A percentile compares a stretch with the other conserved stretches of the same genome.
phyloP scores from a whole-genome alignment of 2,888 invertebrate species.

The Schrankia costaestrigalis region DNA sequence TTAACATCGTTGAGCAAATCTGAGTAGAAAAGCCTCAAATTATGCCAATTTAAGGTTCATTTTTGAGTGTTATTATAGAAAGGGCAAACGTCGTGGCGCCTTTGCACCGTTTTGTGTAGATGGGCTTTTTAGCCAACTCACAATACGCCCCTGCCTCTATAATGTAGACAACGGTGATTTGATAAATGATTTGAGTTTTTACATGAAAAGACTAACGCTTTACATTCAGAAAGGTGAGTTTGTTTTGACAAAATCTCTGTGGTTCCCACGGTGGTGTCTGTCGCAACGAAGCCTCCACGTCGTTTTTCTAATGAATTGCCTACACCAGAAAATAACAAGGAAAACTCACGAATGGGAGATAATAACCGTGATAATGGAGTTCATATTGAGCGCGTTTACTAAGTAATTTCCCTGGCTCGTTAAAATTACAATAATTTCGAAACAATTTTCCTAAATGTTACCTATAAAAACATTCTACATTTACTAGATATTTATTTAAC shows the following conservation, averaged over 20 bases:
- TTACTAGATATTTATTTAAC: too few relatives aligned
- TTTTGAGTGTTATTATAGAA: slow-evolving; percentile 42
- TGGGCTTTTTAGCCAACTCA: slow-evolving; percentile 67
- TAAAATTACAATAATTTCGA: slow-evolving; percentile 15
- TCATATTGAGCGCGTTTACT: slow-evolving; percentile 26
- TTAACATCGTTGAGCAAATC: slow-evolving; percentile 17
- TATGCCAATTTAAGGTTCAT: slow-evolving; percentile 42
- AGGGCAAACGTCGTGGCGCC: slow-evolving; percentile 40
- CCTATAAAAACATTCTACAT: too few relatives aligned
- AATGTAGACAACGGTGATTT: slow-evolving; percentile 72
- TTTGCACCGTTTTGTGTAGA: slow-evolving; percentile 49
- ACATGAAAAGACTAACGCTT: slow-evolving; percentile 59
- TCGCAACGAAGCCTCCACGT: slow-evolving; percentile 40
- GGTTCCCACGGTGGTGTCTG: slow-evolving; percentile 42
- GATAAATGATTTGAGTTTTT: slow-evolving; percentile 70
- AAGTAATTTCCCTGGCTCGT: slow-evolving; percentile 15
- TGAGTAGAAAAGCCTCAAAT: slow-evolving; percentile 27
- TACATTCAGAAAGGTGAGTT: slow-evolving; percentile 46
- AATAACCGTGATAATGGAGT: slow-evolving; percentile 28
- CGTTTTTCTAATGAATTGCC: slow-evolving; percentile 35
- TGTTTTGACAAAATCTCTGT: slow-evolving; percentile 55
- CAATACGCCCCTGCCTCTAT: slow-evolving; percentile 59
- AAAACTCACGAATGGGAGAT: slow-evolving; percentile 21
- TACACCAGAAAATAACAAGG: slow-evolving; percentile 29
- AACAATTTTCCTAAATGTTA: slow-evolving; percentile 9